phyloP scores from a whole-genome alignment of 2,797 vertebrate genomes.

The Lepilemur septentrionalis region DNA sequence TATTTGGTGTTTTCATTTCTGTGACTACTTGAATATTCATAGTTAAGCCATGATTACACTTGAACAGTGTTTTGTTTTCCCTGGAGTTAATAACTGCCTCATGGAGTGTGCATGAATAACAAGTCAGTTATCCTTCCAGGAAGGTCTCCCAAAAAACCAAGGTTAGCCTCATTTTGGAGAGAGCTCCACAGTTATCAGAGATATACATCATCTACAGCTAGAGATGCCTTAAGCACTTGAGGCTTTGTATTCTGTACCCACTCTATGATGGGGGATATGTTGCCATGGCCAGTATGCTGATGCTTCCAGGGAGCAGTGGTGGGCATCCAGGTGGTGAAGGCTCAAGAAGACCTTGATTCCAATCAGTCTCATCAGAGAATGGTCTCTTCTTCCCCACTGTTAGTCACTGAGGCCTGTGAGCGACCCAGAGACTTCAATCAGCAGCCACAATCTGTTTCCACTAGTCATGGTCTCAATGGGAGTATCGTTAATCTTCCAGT shows the following conservation, averaged over 20 bases:
- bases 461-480: background rate
- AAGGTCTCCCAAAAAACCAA: background rate
- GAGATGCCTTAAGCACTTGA: background rate
- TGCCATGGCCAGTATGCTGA: background rate
- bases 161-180: background rate
- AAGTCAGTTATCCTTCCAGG: background rate
- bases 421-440: background rate
- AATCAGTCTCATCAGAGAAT: background rate
- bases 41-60: background rate
- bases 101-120: background rate
- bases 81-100: background rate
- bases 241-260: background rate
- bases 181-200: background rate
- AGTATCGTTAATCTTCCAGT: background rate
- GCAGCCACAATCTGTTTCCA: background rate
- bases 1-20: background rate
- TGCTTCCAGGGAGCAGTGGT: background rate
- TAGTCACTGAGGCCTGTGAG: background rate
- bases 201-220: background rate
- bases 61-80: background rate
- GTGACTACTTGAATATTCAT: background rate
- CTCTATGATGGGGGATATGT: background rate
- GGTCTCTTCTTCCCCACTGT: background rate
- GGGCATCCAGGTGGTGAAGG: background rate
- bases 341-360: background rate